Conservation (phyloP, 2,797 vertebrate species). For the Sebastes hubbsi region DNA sequence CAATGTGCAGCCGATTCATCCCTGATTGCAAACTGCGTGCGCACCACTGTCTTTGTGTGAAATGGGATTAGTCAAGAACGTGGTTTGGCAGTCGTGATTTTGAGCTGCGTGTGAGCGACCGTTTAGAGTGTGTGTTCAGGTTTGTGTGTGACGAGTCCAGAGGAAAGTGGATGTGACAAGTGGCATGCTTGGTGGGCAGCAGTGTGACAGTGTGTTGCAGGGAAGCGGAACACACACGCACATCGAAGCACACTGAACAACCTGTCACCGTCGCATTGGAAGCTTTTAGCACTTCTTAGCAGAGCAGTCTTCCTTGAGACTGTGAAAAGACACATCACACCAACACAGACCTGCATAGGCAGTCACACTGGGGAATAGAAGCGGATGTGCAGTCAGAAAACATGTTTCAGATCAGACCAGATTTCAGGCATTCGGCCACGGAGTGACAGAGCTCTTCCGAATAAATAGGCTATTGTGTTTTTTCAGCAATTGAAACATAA, state of each 20-base stretch:
- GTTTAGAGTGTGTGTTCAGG: conserved; percentile 6
- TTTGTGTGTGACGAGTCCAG: conserved; percentile 19
- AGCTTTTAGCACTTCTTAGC: conserved; percentile 68
- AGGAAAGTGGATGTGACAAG: conserved; percentile 49
- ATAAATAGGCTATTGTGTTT: background rate
- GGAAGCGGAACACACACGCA: conserved; percentile 6
- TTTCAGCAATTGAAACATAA: background rate
- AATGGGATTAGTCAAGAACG: background rate
- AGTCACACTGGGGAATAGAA: background rate
- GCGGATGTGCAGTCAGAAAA: conserved; percentile 7
- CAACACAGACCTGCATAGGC: background rate
- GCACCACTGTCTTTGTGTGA: background rate
- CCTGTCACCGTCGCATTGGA: conserved; percentile 47
- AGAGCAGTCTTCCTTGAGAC: conserved; percentile 30
- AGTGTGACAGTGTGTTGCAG: conserved; percentile 33
- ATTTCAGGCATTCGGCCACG: background rate
- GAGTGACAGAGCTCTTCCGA: background rate
- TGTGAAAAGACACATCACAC: conserved; percentile 33
- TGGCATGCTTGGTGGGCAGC: conserved; percentile 33
- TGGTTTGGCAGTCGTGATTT: background rate
- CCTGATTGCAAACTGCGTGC: conserved; percentile 14
- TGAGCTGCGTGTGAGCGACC: background rate
- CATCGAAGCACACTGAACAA: conserved; percentile 10
- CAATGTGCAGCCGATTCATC: conserved; percentile 7
- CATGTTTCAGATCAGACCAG: conserved; percentile 4